Conservation (phyloP, 2,113 vertebrate genomes). For the Naja naja region DNA sequence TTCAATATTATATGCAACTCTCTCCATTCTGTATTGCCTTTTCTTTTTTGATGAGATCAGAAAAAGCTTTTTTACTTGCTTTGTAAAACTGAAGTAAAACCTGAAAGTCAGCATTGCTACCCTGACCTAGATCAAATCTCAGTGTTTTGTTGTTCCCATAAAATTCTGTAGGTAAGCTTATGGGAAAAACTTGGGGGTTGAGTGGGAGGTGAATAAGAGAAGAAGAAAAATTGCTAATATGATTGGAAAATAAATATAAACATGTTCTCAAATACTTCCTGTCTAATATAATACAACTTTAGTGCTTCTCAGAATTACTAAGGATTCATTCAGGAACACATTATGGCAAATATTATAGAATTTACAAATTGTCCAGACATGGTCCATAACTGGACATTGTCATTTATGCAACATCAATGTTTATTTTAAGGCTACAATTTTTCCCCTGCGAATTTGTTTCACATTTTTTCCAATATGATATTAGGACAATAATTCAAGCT, state of each 20-base stretch:
- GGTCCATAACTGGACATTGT: not conserved
- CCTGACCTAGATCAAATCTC: not conserved
- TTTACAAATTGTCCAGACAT: slow-evolving; percentile 10
- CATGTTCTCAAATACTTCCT: slow-evolving; percentile 29
- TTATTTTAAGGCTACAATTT: not conserved
- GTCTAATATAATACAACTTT: slow-evolving; percentile 27
- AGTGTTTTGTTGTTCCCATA: not conserved
- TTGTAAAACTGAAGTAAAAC: not conserved
- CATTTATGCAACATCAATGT: not conserved
- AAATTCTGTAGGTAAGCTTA: not conserved
- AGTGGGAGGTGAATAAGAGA: not conserved
- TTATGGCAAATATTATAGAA: slow-evolving; percentile 12
- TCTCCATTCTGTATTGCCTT: not conserved
- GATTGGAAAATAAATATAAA: slow-evolving; percentile 43
- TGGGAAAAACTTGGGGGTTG: not conserved
- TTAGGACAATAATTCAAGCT: not conserved
- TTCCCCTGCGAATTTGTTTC: not conserved
- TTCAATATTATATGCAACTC: not conserved
- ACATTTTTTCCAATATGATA: slow-evolving; percentile 4
- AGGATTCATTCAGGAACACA: slow-evolving; percentile 6
- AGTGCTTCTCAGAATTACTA: slow-evolving; percentile 22
- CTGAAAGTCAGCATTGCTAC: not conserved
- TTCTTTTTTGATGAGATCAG: not conserved
- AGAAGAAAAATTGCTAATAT: not conserved
- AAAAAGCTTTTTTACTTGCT: not conserved